Base-by-base conservation (phyloP, 1,140 invertebrate genomes). In the Drosophila equinoxialis region DNA sequence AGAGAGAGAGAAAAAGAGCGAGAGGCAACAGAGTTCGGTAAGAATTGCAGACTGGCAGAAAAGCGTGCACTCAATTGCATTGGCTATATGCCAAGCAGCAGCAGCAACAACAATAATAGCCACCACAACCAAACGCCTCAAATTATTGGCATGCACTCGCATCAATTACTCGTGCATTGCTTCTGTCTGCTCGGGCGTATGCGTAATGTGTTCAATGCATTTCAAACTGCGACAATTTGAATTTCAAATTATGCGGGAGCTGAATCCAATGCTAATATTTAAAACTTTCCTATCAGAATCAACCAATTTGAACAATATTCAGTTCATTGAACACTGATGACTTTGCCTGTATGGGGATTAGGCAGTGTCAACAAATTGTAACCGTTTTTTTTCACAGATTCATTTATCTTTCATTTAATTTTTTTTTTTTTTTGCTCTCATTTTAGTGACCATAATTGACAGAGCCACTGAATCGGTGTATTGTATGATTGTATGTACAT, bases 51-150 rank as follows among this genome's bases (percentile, higher is more conserved):
- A 42, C 41, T 30, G 60, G 72, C 74, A 81, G 66, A 81, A 39
- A 67, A 55, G 63, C 65, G 72, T 87, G 72, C 79, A 83, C 72
- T 86, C 76, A 76, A 86, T 82, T 86, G 76, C 82, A 87, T 74
- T 86, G 82, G 82, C 82, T 69, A 66, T 87, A 72, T 76, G 82
- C 82, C 82, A 65, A 69, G 59, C 26, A 61, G 71, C 45, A 45
- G 54, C 45, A 51, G 8, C 20, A 63, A 63, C 30, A 62, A 55
- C 23, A 48, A 42, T 23, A 13, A 17, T 20, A 51, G 33, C 55
- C 58, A 70, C 45, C 65, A 71, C 55, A 81, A n/a, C 68, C 39
- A 57, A 72, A 48, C 45, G 68, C 37, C 51, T 72, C 62, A 81
- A 81, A 79, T 69, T 76, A 66, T 73, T 85, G 66, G 68, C 62